phyloP scores from a whole-genome alignment of 2,888 invertebrate genomes.

The Tachystola acroxantha region DNA sequence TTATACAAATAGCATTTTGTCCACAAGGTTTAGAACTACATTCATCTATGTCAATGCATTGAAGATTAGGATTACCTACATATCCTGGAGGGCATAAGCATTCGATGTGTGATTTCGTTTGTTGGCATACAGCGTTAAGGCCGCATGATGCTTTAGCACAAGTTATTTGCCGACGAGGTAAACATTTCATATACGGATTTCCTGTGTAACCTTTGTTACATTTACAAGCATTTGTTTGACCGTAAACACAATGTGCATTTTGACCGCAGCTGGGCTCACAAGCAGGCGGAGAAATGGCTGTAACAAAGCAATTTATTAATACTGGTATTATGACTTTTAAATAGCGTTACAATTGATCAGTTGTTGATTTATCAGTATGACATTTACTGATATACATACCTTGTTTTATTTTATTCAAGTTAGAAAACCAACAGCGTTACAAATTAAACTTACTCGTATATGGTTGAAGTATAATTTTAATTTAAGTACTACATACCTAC shows the following conservation, averaged over 20 bases:
- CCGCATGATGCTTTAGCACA: conserved; percentile 88
- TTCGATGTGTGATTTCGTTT: conserved; percentile 85
- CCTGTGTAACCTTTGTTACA: conserved; percentile 91
- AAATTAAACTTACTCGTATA: too few relatives aligned
- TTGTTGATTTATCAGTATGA: too few relatives aligned
- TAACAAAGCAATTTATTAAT: conserved; percentile 47
- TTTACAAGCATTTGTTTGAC: conserved; percentile 85
- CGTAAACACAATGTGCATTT: conserved; percentile 93
- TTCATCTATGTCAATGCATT: conserved; percentile 91
- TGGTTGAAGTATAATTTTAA: too few relatives aligned
- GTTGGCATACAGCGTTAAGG: conserved; percentile 86
- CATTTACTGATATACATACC: too few relatives aligned
- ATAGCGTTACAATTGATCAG: too few relatives aligned
- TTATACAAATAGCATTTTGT: conserved; percentile 92
- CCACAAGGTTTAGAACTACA: conserved; percentile 89
- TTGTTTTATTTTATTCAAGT: conserved; percentile 4
- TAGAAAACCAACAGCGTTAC: not conserved
- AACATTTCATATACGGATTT: conserved; percentile 92
- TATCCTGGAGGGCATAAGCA: conserved; percentile 91
- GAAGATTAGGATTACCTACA: conserved; percentile 91
- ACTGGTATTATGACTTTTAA: too few relatives aligned
- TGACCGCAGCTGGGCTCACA: conserved; percentile 89
- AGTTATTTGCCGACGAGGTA: conserved; percentile 82
- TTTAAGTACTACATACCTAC: too few relatives aligned
- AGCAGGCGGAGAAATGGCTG: conserved; percentile 86